Conservation (phyloP, 2,797 vertebrate species). For the Sardinella longiceps region DNA sequence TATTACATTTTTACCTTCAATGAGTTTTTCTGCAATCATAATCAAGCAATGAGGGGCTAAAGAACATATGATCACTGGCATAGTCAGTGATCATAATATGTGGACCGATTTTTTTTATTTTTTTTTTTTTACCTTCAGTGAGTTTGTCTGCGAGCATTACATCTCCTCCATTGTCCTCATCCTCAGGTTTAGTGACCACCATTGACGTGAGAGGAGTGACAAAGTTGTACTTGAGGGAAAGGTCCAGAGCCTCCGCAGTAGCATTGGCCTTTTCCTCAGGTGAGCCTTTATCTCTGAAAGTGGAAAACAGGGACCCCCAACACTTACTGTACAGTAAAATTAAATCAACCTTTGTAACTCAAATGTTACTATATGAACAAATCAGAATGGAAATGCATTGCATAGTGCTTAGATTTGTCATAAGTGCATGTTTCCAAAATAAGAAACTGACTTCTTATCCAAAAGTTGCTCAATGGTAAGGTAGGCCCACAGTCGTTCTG, state of each 20-base stretch:
- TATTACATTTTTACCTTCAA: too few relatives aligned
- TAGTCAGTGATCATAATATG: too few relatives aligned
- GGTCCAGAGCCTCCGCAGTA: constrained; percentile 80
- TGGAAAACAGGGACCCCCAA: background rate
- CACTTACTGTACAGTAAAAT: too few relatives aligned
- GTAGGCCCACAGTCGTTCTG: constrained; percentile 91
- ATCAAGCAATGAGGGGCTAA: too few relatives aligned
- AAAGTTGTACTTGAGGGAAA: constrained; percentile 89
- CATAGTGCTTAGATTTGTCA: too few relatives aligned
- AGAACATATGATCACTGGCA: too few relatives aligned
- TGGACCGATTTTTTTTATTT: too few relatives aligned
- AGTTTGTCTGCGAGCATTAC: constrained; percentile 84
- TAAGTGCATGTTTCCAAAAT: too few relatives aligned
- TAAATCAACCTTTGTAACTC: too few relatives aligned
- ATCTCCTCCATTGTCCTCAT: constrained; percentile 52
- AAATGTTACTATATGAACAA: too few relatives aligned
- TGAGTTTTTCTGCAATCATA: too few relatives aligned
- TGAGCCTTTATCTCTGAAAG: constrained; percentile 72
- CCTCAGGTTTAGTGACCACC: constrained; percentile 92
- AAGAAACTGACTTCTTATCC: constrained; percentile 76
- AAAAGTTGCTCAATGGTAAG: constrained; percentile 88
- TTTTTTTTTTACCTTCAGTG: constrained; percentile 80
- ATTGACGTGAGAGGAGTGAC: constrained; percentile 95
- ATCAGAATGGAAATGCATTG: too few relatives aligned
- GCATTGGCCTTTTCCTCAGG: constrained; percentile 78